Conservation (phyloP, 2,797 vertebrate genomes). For the Phalloptychus januarius region DNA sequence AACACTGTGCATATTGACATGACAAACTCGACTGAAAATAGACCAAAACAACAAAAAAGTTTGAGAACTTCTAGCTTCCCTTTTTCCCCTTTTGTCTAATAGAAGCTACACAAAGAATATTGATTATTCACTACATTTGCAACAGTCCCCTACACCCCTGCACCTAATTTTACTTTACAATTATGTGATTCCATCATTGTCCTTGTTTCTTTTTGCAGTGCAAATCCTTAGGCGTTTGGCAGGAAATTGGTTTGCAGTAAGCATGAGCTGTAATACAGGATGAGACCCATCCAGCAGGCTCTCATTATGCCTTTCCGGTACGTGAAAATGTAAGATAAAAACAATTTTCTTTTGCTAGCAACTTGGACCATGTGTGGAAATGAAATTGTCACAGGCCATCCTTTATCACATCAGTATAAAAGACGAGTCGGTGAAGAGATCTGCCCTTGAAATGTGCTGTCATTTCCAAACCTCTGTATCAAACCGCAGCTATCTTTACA, state of each 20-base stretch:
- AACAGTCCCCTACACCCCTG: slow-evolving; percentile 43
- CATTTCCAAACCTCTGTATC: slow-evolving; percentile 38
- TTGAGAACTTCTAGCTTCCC: slow-evolving; percentile 20
- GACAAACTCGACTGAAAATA: background rate
- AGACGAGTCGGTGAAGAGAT: slow-evolving; percentile 23
- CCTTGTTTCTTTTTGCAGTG: slow-evolving; percentile 29
- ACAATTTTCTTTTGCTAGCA: slow-evolving; percentile 35
- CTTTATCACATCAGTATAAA: slow-evolving; percentile 38
- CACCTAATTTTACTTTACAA: slow-evolving; percentile 64
- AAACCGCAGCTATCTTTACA: slow-evolving; percentile 23
- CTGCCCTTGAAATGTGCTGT: slow-evolving; percentile 35
- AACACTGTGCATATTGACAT: slow-evolving; percentile 13
- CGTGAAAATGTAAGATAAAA: slow-evolving; percentile 36
- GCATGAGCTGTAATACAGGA: slow-evolving; percentile 45
- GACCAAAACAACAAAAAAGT: background rate
- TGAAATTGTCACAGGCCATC: slow-evolving; percentile 34
- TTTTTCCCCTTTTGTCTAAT: slow-evolving; percentile 49
- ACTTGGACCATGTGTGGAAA: slow-evolving; percentile 33
- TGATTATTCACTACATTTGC: slow-evolving; percentile 57
- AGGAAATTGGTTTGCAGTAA: slow-evolving; percentile 61
- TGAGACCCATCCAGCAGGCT: slow-evolving; percentile 19
- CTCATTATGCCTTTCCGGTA: slow-evolving; percentile 38
- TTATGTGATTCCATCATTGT: slow-evolving; percentile 45
- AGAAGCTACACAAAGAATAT: slow-evolving; percentile 47
- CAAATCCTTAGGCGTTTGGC: slow-evolving; percentile 52